Percentiles rank a stretch among this genome's conserved stretches.
Evolutionary conservation across 2,797 vertebrate species (phyloP).

Genomic region (Mallotus villosus): DNA sequence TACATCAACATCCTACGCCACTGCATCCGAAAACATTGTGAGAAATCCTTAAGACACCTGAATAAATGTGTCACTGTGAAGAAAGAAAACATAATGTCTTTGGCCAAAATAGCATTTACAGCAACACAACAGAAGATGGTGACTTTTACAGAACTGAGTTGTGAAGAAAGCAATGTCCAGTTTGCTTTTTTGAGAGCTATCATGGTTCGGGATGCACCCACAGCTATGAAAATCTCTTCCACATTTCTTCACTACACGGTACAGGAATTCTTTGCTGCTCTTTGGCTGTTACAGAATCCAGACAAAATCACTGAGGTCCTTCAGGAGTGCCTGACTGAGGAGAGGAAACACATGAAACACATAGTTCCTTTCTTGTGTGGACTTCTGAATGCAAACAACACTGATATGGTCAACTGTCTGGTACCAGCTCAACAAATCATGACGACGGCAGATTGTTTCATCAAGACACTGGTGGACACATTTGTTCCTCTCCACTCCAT

Average conservation of each 20-base stretch:
- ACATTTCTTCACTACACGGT: conserved; percentile 62
- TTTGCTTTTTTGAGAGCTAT: conserved; percentile 20
- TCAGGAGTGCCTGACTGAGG: conserved; percentile 41
- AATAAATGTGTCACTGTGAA: neutral
- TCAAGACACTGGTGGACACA: conserved; percentile 22
- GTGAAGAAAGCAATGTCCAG: neutral
- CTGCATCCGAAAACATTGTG: conserved; percentile 19
- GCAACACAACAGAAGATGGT: conserved; percentile 20
- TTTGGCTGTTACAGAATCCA: conserved; percentile 54
- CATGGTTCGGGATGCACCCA: neutral
- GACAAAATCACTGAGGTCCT: conserved; percentile 37
- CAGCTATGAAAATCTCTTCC: neutral
- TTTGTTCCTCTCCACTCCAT: conserved; percentile 3
- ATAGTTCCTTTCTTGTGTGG: conserved; percentile 56
- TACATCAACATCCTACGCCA: conserved; percentile 38
- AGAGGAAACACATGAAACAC: conserved; percentile 53
- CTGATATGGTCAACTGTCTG: conserved; percentile 24
- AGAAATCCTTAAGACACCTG: neutral
- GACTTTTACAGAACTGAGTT: neutral
- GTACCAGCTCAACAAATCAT: conserved; percentile 21
- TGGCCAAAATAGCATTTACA: conserved; percentile 33
- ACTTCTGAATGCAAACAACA: conserved; percentile 33
- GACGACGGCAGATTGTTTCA: neutral
- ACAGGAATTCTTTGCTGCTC: conserved; percentile 65
- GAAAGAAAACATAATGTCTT: conserved; percentile 5